Conservation (phyloP, 2,888 invertebrate genomes). For the Dexiosoma caninum region DNA sequence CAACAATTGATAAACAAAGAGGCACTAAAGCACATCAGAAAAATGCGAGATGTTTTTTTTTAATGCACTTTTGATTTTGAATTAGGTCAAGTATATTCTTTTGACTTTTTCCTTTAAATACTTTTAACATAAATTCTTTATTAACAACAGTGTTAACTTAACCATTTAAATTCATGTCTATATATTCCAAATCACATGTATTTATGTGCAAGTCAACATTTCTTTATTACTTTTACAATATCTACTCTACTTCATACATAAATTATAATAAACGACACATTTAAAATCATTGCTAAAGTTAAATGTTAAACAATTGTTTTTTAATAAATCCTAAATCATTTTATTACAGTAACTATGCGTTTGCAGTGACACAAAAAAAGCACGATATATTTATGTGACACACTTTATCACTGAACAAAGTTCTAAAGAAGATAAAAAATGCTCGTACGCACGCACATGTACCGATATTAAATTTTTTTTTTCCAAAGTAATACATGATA, state of each 20-base stretch:
- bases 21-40: no score
- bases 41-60: no score
- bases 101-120: no score
- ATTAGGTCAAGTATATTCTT: no score
- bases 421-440: conserved; percentile 37
- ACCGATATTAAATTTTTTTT: not conserved
- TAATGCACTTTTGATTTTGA: no score
- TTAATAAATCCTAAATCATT: conserved; percentile 54
- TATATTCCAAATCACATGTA: no score
- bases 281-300: conserved; percentile 34
- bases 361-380: not conserved
- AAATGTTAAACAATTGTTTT: conserved; percentile 59
- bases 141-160: no score
- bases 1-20: no score
- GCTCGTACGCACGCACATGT: not conserved
- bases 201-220: not conserved
- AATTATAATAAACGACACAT: conserved; percentile 40
- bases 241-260: conserved; percentile 5
- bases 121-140: no score
- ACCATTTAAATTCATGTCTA: no score
- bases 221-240: conserved; percentile 28
- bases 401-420: conserved; percentile 56
- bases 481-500: not conserved
- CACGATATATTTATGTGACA: conserved; percentile 32
- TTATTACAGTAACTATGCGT: not conserved